A percentile compares a stretch with the other conserved stretches of the same genome.
These are phyloP conservation scores for Celastrina argiolus DNA, from an alignment of 2,888 invertebrate species.

Conservation along the genomic window DNA sequence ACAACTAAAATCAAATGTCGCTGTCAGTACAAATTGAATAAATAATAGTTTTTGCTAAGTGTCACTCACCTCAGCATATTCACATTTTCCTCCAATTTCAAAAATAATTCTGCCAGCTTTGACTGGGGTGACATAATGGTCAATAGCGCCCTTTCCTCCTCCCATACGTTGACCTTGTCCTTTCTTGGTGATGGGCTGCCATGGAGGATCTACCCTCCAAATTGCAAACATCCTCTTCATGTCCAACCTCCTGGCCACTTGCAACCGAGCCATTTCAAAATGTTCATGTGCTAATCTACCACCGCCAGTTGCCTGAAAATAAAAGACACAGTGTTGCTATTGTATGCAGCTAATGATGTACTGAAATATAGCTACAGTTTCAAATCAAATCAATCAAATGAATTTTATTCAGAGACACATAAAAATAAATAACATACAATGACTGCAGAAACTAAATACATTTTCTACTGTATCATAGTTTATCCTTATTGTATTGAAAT, in stretches of 20 bases:
- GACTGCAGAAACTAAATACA: too few relatives aligned
- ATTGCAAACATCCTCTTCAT: conserved; percentile 91
- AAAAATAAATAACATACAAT: too few relatives aligned
- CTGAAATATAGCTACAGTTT: too few relatives aligned
- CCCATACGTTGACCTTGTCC: conserved; percentile 96
- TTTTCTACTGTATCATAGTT: too few relatives aligned
- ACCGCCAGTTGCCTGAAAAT: conserved; percentile 86
- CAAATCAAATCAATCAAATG: too few relatives aligned
- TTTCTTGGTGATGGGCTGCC: conserved; percentile 96
- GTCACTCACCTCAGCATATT: conserved; percentile 85
- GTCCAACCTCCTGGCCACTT: conserved; percentile 88
- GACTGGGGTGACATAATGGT: conserved; percentile 96
- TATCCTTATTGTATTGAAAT: too few relatives aligned
- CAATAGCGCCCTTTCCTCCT: conserved; percentile 96
- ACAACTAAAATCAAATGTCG: too few relatives aligned
- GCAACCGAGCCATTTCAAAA: conserved; percentile 91
- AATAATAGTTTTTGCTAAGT: neutral
- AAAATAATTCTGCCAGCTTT: conserved; percentile 93
- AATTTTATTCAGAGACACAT: too few relatives aligned
- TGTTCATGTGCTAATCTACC: conserved; percentile 89
- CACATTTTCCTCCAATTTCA: conserved; percentile 94
- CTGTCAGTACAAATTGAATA: conserved; percentile 9
- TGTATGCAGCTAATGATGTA: too few relatives aligned
- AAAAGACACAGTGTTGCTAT: neutral
- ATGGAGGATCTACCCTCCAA: conserved; percentile 96